Evolutionary conservation across 2,113 vertebrate genomes (phyloP), one percentile per base, ranked within the genome.

Genomic region (Dipodomys stephensi): DNA sequence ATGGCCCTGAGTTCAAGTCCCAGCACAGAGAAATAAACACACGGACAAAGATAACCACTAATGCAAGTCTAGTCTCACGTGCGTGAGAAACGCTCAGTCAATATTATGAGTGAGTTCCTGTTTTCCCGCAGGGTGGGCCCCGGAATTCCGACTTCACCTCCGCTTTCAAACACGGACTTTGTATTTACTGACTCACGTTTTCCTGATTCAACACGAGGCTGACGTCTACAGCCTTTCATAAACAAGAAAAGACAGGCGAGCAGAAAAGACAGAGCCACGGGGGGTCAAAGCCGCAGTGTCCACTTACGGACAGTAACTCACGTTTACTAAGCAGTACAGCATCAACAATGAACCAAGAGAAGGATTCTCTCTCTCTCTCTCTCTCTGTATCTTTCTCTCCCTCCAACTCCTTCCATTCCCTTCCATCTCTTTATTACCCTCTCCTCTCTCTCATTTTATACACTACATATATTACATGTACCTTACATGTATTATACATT

Each of bases 101-200:
- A 25, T 57, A 28, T 12, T 28, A 44, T 44, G 30, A 76, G 39
- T 72, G 77, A 81, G 64, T 69, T 85, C n/a, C 25, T 89, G 19
- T 91, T 94, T 93, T 74, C 10, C 32, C 28, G 22, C 39, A 44
- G 60, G 7, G 10, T 73, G 62, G n/a, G n/a, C 35, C n/a, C 27
- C 7, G 82, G 93, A 79, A 81, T 87, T 93, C 92, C 74, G 25
- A 92, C 74, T 78, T 88, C 57, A 46, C 11, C 82, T 86, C 93
- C 69, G 64, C 28, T 93, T 94, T 90, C 86, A 95, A 94, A 95
- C 83, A 90, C 76, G 93, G 20, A 93, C 96, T 95, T 96, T 96
- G 95, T 82, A 71, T 88, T 96, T 93, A 96, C 96, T 93, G 95
- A 96, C 94, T 78, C 84, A 10, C 71, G 46, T 60, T 83, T 90